Conservation (phyloP, 2,888 invertebrate genomes). For the Aphodius sticticus region DNA sequence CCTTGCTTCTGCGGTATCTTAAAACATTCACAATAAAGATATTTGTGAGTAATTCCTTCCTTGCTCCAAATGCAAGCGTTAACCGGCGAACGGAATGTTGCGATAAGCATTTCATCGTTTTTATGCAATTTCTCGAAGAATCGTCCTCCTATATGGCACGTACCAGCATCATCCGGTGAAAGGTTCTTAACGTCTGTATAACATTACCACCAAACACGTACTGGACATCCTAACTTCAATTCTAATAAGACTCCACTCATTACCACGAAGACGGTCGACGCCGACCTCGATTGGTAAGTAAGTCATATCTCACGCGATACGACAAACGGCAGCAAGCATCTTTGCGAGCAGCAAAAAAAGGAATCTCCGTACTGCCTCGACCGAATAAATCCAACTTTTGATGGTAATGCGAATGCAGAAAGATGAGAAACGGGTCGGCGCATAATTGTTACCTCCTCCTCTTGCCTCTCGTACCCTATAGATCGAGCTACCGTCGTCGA, state of each 20-base stretch:
- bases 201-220: neutral
- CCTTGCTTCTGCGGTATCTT: too few relatives aligned
- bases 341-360: neutral
- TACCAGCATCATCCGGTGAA: neutral
- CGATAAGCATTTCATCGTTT: too few relatives aligned
- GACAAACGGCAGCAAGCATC: neutral
- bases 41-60: too few relatives aligned
- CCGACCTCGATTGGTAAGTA: neutral
- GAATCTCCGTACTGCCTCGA: neutral
- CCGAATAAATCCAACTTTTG: neutral
- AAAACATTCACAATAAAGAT: too few relatives aligned
- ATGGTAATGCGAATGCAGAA: conserved; percentile 4
- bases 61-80: too few relatives aligned
- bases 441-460: neutral
- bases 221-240: neutral
- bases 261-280: neutral
- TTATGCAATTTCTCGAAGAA: too few relatives aligned
- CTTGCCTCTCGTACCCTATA: neutral
- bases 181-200: neutral
- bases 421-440: neutral
- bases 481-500: neutral
- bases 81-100: too few relatives aligned
- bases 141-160: too few relatives aligned
- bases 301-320: neutral
- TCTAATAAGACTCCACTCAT: neutral